Evolutionary conservation across 2,797 vertebrate genomes (phyloP).

Genomic region (Pangasius djambal): DNA sequence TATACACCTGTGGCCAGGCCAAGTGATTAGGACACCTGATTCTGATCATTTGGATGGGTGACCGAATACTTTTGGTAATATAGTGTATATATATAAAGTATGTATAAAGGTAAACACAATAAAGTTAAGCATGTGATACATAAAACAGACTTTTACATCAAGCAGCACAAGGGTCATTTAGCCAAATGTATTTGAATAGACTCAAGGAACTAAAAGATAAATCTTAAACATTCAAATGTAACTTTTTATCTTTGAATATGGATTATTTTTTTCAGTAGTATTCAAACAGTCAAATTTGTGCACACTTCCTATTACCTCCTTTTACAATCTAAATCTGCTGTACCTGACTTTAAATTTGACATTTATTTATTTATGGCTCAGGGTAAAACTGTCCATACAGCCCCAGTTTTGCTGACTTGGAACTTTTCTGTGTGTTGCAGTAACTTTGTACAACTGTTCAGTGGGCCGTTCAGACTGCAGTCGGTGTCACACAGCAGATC

Average conservation of each 20-base stretch:
- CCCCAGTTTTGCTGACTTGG: background rate
- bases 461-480: slow-evolving; percentile 93
- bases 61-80: too few relatives aligned
- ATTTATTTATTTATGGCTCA: background rate
- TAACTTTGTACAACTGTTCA: slow-evolving; percentile 93
- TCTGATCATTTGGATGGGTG: too few relatives aligned
- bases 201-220: background rate
- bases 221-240: too few relatives aligned
- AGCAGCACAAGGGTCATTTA: background rate
- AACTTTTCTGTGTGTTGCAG: slow-evolving; percentile 66
- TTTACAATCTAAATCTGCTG: background rate
- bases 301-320: background rate
- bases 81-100: too few relatives aligned
- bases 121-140: too few relatives aligned
- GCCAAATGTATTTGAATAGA: background rate
- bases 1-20: too few relatives aligned
- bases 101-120: too few relatives aligned
- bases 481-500: slow-evolving; percentile 88
- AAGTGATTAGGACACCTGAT: too few relatives aligned
- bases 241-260: background rate
- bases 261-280: background rate
- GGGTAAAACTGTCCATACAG: background rate
- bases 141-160: too few relatives aligned
- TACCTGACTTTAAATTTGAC: background rate
- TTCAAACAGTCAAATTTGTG: background rate